Evolutionary conservation across 2,113 vertebrate genomes (phyloP).

Genomic region (Trichomycterus rosablanca): DNA sequence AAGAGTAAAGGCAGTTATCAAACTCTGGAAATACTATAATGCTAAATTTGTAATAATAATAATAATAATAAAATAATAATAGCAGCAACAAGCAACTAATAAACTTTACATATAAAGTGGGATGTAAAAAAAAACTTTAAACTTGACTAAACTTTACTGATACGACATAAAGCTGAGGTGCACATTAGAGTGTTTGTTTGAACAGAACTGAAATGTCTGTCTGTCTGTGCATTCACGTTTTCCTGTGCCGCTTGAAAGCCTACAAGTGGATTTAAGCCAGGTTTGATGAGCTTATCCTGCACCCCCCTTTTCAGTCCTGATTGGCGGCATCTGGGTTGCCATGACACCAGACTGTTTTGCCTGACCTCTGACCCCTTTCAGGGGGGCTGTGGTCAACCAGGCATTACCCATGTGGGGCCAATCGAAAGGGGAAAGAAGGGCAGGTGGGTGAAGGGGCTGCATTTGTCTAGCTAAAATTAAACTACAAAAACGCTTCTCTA

Average conservation of each 20-base stretch:
- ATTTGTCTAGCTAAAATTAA: conserved; percentile 63
- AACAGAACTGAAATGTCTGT: conserved; percentile 6
- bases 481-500: conserved; percentile 61
- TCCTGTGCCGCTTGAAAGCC: conserved; percentile 38
- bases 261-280: conserved; percentile 54
- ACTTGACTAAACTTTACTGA: no score
- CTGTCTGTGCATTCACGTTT: conserved; percentile 10
- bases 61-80: no score
- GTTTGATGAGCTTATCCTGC: conserved; percentile 60
- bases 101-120: no score
- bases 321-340: conserved; percentile 73
- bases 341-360: conserved; percentile 80
- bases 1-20: no score
- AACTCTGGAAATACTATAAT: no score
- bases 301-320: conserved; percentile 32
- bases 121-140: no score
- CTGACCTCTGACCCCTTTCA: conserved; percentile 76
- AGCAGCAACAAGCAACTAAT: no score
- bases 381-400: conserved; percentile 76
- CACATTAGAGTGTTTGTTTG: no score
- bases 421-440: conserved; percentile 53
- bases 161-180: no score
- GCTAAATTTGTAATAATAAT: no score
- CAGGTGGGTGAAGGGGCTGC: conserved; percentile 44
- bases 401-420: conserved; percentile 71